A percentile compares a stretch with the other conserved stretches of the same genome.
phyloP scores from a whole-genome alignment of 2,888 invertebrate species.

The Eilema caniola region DNA sequence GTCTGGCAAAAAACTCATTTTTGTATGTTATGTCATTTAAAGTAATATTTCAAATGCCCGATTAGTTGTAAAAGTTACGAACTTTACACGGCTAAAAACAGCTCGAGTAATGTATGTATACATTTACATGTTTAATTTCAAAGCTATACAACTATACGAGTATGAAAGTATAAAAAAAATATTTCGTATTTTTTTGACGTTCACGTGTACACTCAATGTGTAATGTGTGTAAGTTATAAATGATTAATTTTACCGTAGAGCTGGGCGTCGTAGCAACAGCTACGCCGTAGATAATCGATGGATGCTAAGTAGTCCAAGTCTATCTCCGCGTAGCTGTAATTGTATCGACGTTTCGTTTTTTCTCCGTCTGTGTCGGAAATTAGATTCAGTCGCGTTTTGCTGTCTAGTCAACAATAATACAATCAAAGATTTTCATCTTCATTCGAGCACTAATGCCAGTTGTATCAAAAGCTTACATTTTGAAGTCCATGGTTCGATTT shows the following conservation, averaged over 20 bases:
- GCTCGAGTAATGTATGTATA: no score
- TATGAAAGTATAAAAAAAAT: neutral
- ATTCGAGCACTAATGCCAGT: no score
- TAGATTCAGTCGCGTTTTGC: neutral
- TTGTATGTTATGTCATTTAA: no score
- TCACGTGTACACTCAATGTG: neutral
- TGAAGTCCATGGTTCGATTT: no score
- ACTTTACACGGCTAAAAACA: no score
- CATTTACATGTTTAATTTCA: neutral
- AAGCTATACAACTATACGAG: neutral
- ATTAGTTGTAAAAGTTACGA: no score
- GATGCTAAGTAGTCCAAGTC: constrained; percentile 10
- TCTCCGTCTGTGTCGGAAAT: neutral
- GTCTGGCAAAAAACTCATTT: no score
- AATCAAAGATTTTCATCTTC: neutral
- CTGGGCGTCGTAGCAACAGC: constrained; percentile 17
- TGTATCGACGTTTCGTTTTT: neutral
- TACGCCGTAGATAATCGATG: constrained; percentile 23
- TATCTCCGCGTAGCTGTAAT: constrained; percentile 12
- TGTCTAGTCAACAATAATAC: neutral
- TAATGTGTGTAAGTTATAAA: neutral
- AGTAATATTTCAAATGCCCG: no score
- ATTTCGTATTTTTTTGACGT: neutral
- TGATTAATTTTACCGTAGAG: neutral
- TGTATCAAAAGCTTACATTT: no score